Conservation (phyloP, 2,113 vertebrate species). For the Leucopsar rothschildi region DNA sequence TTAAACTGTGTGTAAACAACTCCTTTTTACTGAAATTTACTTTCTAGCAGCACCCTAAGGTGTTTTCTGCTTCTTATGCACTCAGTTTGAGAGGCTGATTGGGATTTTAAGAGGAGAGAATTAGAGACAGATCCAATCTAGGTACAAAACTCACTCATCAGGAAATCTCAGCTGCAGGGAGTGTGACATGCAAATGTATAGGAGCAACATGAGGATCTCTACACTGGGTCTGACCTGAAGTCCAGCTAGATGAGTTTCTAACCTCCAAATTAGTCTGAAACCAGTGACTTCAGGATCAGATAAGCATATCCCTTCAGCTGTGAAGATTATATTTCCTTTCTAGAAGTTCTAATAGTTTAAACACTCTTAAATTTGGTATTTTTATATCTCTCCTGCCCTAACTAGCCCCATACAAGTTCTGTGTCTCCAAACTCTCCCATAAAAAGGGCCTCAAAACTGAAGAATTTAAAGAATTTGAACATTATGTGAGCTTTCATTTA, state of each 20-base stretch:
- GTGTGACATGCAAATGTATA: no score
- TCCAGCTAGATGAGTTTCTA: neutral
- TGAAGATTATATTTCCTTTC: neutral
- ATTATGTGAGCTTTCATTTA: neutral
- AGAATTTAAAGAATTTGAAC: neutral
- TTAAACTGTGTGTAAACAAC: neutral
- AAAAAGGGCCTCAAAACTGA: neutral
- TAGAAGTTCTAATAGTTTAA: neutral
- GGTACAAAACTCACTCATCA: neutral
- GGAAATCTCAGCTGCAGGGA: neutral
- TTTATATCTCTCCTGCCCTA: neutral
- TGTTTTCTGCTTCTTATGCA: neutral
- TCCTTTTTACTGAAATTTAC: neutral
- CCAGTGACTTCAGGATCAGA: neutral
- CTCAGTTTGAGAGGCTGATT: neutral
- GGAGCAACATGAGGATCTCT: neutral
- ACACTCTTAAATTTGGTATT: neutral
- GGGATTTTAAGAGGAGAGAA: neutral
- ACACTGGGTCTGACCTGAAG: neutral
- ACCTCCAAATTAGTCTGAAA: neutral
- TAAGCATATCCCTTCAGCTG: neutral
- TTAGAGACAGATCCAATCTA: neutral
- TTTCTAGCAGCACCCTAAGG: neutral
- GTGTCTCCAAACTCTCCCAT: neutral
- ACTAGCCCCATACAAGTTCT: neutral